Conservation (phyloP, 2,888 invertebrate species). For the Mamestra brassicae region DNA sequence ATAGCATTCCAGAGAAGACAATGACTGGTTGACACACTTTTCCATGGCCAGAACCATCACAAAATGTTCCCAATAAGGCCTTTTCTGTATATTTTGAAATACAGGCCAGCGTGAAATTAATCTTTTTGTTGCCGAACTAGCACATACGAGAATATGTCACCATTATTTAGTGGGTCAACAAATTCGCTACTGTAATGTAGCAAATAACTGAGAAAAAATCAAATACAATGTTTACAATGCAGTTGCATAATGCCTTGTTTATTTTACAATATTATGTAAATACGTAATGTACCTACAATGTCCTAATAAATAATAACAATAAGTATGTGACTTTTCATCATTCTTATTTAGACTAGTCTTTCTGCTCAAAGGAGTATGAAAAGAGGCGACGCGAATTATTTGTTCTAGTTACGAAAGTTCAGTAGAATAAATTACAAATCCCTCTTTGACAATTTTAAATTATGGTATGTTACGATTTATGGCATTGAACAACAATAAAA, state of each 20-base stretch:
- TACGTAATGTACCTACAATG: not conserved
- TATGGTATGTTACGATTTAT: not conserved
- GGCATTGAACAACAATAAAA: not conserved
- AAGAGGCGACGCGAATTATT: not conserved
- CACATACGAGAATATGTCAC: conserved; percentile 5
- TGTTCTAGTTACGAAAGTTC: not conserved
- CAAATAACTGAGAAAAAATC: conserved; percentile 33
- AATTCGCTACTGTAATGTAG: conserved; percentile 22
- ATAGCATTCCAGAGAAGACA: conserved; percentile 1
- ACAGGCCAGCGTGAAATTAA: not conserved
- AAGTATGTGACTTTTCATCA: conserved; percentile 6
- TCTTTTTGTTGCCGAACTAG: not conserved
- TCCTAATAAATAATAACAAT: conserved; percentile 10
- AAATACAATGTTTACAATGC: conserved; percentile 38
- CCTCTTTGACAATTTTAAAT: not conserved
- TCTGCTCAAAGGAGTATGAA: not conserved
- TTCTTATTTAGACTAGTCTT: not conserved
- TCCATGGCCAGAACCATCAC: not conserved
- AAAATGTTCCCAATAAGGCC: not conserved
- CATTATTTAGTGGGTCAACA: conserved; percentile 52
- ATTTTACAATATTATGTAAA: conserved; percentile 34
- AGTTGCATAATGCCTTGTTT: conserved; percentile 35
- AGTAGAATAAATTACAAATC: not conserved
- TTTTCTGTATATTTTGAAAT: not conserved
- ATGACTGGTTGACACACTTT: conserved; percentile 27